Evolutionary conservation across 1,140 invertebrate species (phyloP).

Genomic region (Melitaea cinxia): DNA sequence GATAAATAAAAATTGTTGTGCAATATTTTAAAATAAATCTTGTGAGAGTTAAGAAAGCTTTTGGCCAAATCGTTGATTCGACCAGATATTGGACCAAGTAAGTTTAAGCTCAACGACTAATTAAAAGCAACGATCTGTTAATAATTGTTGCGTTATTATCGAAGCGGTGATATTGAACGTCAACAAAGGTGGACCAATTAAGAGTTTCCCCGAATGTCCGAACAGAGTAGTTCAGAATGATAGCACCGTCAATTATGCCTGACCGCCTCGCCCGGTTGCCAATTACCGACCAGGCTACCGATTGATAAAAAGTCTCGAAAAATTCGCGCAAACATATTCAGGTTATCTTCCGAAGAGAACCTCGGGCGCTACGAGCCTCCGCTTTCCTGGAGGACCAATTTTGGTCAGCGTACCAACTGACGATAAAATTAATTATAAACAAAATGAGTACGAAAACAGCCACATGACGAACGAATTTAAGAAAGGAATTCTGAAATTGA

Average conservation of each 20-base stretch:
- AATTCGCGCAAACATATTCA: constrained; percentile 74
- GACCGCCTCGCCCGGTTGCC: constrained; percentile 59
- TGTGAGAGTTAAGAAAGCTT: not conserved
- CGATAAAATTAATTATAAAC: constrained; percentile 63
- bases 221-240: constrained; percentile 73
- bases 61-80: constrained; percentile 16
- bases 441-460: constrained; percentile 28
- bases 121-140: constrained; percentile 77
- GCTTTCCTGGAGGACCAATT: constrained; percentile 53
- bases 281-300: constrained; percentile 69
- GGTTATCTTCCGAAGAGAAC: constrained; percentile 61
- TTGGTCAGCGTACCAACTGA: constrained; percentile 46
- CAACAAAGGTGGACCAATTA: constrained; percentile 79
- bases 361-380: constrained; percentile 50
- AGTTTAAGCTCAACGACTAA: constrained; percentile 54
- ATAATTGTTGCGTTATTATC: constrained; percentile 77
- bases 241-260: constrained; percentile 73
- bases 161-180: constrained; percentile 72
- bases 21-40: not conserved
- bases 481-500: constrained; percentile 45
- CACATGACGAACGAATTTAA: constrained; percentile 31
- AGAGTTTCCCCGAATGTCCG: constrained; percentile 78
- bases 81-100: constrained; percentile 45
- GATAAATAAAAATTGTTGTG: not conserved
- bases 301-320: constrained; percentile 77